Base-by-base conservation (phyloP, 2,888 invertebrate genomes). In the Helleia helle region DNA sequence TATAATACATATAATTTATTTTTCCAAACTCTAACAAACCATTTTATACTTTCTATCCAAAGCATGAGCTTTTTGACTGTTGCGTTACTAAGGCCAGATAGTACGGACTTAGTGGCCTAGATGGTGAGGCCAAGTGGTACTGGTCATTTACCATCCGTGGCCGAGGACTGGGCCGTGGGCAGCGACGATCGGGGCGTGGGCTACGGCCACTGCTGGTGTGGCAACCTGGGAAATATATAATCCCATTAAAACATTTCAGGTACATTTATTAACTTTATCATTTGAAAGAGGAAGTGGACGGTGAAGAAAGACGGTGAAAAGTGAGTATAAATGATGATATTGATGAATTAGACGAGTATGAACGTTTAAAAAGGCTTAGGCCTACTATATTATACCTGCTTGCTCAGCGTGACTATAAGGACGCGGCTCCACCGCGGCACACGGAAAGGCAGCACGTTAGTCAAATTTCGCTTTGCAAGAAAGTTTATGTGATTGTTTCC, bases 221-320 rank as follows among this genome's bases (percentile, higher is more conserved):
- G 83, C 76, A 29, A 83, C 67, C 83, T 83, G 58, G 8, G 18
- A 17, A 8, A n/a, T n/a, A n/a, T n/a, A n/a, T n/a, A n/a, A n/a
- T n/a, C 4, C 34, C 26, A 24, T 15, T 7, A 11, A 12, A 13
- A 29, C 11, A 17, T 24, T n/a, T 28, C 27, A 17, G 27, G 17
- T 11, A n/a, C n/a, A n/a, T n/a, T n/a, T n/a, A n/a, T n/a, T n/a
- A n/a, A n/a, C n/a, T n/a, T n/a, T n/a, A n/a, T n/a, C n/a, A n/a
- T n/a, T n/a, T n/a, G n/a, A n/a, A n/a, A n/a, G n/a, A n/a, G n/a
- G n/a, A n/a, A n/a, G n/a, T n/a, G n/a, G n/a, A n/a, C n/a, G n/a
- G n/a, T n/a, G n/a, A n/a, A n/a, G n/a, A n/a, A n/a, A n/a, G n/a
- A n/a, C n/a, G n/a, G n/a, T n/a, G n/a, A n/a, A n/a, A n/a, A n/a